Percentiles rank a stretch among this genome's conserved stretches.
These are phyloP conservation scores for Penaeus chinensis DNA, from an alignment of 1,140 invertebrate genomes.

Conservation along the genomic window DNA sequence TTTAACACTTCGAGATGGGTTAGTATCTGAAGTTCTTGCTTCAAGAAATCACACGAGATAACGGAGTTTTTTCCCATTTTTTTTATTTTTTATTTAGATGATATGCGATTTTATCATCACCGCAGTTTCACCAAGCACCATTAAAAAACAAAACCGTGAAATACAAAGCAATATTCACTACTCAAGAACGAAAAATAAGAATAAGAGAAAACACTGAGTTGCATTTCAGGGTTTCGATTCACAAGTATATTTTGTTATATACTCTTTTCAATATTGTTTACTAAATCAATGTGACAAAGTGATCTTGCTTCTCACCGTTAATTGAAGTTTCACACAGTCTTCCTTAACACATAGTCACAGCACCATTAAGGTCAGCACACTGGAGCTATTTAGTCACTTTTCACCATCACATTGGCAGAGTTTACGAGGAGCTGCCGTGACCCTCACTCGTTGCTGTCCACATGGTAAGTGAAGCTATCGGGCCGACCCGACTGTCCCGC, in stretches of 20 bases:
- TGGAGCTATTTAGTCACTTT: background rate
- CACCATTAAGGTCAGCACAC: conserved; percentile 2
- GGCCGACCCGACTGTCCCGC: background rate
- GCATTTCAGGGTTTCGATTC: no score
- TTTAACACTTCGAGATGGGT: no score
- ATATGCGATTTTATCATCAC: no score
- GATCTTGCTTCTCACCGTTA: conserved; percentile 23
- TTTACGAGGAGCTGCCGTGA: conserved; percentile 34
- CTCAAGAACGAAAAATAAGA: no score
- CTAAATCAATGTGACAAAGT: conserved; percentile 3
- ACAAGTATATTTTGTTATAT: background rate
- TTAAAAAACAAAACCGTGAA: no score
- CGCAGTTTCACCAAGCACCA: no score
- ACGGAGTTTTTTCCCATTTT: no score
- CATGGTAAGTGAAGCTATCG: conserved; percentile 33
- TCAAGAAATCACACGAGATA: no score
- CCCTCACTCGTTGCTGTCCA: conserved; percentile 32
- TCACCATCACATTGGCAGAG: conserved; percentile 20
- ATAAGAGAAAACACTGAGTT: no score
- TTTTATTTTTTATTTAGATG: no score
- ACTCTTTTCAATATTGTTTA: background rate
- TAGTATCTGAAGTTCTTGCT: no score
- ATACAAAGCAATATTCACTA: no score
- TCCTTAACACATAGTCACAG: conserved; percentile 34
- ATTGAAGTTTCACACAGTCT: conserved; percentile 20